Evolutionary conservation across 2,113 vertebrate species (phyloP).

Genomic region (Oxyura jamaicensis): DNA sequence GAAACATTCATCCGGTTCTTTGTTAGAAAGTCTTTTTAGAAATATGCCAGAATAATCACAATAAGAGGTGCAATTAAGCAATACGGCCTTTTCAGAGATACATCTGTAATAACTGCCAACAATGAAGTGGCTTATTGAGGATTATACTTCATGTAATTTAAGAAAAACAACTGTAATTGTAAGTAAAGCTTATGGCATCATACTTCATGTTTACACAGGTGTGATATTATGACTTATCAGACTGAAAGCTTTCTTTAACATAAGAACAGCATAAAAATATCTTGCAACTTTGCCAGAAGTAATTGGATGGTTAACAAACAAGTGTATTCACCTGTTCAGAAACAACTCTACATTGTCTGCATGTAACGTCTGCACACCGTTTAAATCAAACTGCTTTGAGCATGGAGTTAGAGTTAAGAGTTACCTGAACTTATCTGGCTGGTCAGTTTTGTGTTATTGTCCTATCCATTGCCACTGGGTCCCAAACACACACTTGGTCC

Average conservation of each 20-base stretch:
- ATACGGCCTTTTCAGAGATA: constrained; percentile 45
- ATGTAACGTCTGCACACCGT: neutral
- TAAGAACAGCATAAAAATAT: constrained; percentile 26
- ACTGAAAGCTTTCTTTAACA: constrained; percentile 53
- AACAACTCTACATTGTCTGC: neutral
- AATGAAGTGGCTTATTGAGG: constrained; percentile 65
- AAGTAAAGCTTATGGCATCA: constrained; percentile 70
- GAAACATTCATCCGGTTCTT: constrained; percentile 74
- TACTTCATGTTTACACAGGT: constrained; percentile 75
- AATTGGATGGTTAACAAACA: constrained; percentile 43
- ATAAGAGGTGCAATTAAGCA: constrained; percentile 70
- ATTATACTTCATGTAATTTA: constrained; percentile 65
- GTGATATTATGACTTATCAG: constrained; percentile 58
- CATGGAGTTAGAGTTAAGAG: neutral
- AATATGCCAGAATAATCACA: constrained; percentile 69
- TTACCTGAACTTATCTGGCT: neutral
- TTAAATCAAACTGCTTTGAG: neutral
- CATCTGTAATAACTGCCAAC: constrained; percentile 54
- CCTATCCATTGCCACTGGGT: neutral
- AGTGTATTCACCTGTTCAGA: constrained; percentile 52
- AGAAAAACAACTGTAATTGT: constrained; percentile 68
- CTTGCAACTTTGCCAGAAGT: neutral
- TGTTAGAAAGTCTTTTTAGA: constrained; percentile 59
- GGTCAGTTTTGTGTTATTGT: neutral
- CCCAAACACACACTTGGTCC: accelerated